These are phyloP conservation scores for Lacerta bilineata DNA, from an alignment of 2,797 vertebrate genomes.

Conservation along the genomic window DNA sequence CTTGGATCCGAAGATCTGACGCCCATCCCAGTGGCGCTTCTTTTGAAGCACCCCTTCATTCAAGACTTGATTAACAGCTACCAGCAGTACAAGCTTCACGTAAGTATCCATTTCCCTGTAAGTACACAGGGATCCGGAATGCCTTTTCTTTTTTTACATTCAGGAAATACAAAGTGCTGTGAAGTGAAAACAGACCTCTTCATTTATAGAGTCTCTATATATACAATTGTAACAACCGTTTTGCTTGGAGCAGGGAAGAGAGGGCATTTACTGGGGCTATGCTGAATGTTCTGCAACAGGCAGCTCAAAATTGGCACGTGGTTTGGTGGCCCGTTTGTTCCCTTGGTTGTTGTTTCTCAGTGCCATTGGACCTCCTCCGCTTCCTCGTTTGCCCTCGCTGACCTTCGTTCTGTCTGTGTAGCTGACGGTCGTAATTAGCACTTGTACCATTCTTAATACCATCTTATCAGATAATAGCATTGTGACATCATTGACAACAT, in stretches of 20 bases:
- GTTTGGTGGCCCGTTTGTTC: background rate
- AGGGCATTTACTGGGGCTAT: background rate
- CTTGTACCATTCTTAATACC: background rate
- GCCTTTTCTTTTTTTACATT: background rate
- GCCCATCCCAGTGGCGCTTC: conserved; percentile 79
- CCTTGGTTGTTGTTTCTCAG: background rate
- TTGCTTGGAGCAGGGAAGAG: background rate
- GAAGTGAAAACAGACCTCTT: background rate
- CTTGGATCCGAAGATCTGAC: conserved; percentile 80
- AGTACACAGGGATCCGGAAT: background rate
- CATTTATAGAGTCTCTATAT: background rate
- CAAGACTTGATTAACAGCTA: conserved; percentile 83
- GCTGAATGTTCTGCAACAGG: background rate
- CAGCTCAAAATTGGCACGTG: background rate
- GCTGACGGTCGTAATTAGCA: background rate
- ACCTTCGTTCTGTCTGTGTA: background rate
- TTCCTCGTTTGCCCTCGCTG: background rate
- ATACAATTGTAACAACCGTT: too few species aligned
- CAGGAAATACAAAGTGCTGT: background rate
- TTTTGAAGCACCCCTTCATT: conserved; percentile 86
- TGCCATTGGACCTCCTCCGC: background rate
- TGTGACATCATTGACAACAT: background rate
- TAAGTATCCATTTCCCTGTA: conserved; percentile 76
- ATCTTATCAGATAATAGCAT: background rate
- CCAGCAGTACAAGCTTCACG: conserved; percentile 82